phyloP scores from a whole-genome alignment of 1,140 invertebrate species.

The Drosophila serrata region DNA sequence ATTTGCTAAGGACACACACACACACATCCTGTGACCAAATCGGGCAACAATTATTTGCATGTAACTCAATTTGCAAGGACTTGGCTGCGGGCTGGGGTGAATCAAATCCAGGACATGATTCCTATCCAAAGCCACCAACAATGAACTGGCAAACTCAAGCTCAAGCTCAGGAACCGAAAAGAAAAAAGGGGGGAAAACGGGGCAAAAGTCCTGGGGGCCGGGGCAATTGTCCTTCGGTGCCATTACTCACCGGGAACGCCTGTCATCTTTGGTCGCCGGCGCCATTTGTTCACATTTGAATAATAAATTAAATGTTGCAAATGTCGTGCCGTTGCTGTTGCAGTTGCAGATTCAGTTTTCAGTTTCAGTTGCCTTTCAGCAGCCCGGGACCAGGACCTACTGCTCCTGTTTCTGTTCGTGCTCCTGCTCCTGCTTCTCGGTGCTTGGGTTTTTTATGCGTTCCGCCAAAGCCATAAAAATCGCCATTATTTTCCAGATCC shows the following conservation, averaged over 20 bases:
- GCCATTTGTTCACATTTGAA: conserved; percentile 82
- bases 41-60: conserved; percentile 77
- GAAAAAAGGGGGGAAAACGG: background rate
- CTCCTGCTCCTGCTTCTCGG: conserved; percentile 11
- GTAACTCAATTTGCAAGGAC: conserved; percentile 75
- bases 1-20: conserved; percentile 40
- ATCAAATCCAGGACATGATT: conserved; percentile 57
- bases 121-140: conserved; percentile 40
- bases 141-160: conserved; percentile 34
- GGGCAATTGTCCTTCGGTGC: conserved; percentile 62
- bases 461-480: conserved; percentile 73
- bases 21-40: conserved; percentile 42
- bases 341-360: conserved; percentile 45
- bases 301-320: conserved; percentile 83
- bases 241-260: conserved; percentile 67
- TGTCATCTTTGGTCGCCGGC: conserved; percentile 76
- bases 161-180: conserved; percentile 37
- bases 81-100: conserved; percentile 29
- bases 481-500: conserved; percentile 66
- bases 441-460: conserved; percentile 66
- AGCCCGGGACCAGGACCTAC: conserved; percentile 9
- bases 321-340: conserved; percentile 61
- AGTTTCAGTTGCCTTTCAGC: conserved; percentile 60
- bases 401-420: conserved; percentile 6
- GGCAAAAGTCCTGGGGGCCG: conserved; percentile 17